Conservation (phyloP, 2,113 vertebrate genomes). For the Zapornia atra region DNA sequence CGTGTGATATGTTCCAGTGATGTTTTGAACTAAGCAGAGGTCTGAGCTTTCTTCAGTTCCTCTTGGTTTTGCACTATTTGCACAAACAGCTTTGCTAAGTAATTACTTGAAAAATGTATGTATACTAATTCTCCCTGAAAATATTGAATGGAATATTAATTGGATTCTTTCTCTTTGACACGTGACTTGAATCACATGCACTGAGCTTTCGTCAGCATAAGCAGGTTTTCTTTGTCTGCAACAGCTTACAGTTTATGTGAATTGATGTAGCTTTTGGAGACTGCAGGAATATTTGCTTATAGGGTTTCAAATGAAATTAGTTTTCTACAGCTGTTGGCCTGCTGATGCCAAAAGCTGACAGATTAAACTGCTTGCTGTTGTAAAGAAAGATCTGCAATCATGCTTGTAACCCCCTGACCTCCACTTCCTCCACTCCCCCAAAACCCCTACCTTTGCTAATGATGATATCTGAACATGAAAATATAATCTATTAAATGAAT, state of each 20-base stretch:
- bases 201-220: neutral
- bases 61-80: neutral
- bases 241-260: neutral
- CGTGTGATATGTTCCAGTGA: neutral
- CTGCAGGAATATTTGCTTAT: conserved; percentile 7
- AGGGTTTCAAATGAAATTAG: conserved; percentile 46
- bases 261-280: conserved; percentile 22
- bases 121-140: neutral
- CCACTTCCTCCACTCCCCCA: accelerated
- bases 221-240: conserved; percentile 25
- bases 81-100: neutral
- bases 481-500: neutral
- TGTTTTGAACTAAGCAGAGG: neutral
- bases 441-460: no score
- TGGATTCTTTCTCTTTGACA: neutral
- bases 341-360: neutral
- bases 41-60: neutral
- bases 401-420: neutral
- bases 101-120: neutral
- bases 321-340: conserved; percentile 50
- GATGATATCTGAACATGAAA: neutral
- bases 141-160: neutral
- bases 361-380: neutral
- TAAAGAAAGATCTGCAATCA: neutral
- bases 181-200: neutral